phyloP scores from a whole-genome alignment of 2,113 vertebrate genomes.

The Lichenostomus cassidix region DNA sequence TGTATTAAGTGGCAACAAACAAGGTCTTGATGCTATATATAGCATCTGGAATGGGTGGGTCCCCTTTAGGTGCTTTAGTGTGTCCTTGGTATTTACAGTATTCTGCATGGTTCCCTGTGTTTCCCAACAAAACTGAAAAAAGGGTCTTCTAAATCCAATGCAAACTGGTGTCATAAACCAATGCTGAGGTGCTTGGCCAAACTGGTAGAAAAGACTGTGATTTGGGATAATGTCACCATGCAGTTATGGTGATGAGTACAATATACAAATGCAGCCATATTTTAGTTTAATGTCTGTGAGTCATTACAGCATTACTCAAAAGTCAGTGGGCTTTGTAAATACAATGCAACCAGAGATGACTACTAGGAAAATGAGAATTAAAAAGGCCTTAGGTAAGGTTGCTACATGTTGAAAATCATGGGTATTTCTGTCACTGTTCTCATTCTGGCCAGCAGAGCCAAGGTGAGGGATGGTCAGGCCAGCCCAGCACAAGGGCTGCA shows the following conservation, averaged over 20 bases:
- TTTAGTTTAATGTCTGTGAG: background rate
- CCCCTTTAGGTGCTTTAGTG: background rate
- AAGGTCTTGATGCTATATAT: background rate
- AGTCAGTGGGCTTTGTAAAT: background rate
- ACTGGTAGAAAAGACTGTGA: background rate
- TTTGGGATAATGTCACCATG: background rate
- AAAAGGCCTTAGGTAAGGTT: background rate
- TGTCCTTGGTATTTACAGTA: background rate
- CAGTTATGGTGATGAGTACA: fast-evolving
- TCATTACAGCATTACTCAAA: background rate
- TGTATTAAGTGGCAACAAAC: background rate
- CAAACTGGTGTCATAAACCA: background rate
- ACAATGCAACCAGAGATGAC: background rate
- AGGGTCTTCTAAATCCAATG: background rate
- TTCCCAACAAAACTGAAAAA: background rate
- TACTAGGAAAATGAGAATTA: background rate
- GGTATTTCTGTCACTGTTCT: background rate
- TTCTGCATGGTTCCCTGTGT: background rate
- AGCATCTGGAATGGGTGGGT: background rate
- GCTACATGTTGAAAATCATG: background rate
- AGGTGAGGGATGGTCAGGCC: background rate
- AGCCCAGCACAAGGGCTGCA: background rate
- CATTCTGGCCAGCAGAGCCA: background rate
- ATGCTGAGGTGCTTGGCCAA: background rate
- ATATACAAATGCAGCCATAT: background rate